Base-by-base conservation (phyloP, 2,113 vertebrate species). In the Macrotis lagotis region DNA sequence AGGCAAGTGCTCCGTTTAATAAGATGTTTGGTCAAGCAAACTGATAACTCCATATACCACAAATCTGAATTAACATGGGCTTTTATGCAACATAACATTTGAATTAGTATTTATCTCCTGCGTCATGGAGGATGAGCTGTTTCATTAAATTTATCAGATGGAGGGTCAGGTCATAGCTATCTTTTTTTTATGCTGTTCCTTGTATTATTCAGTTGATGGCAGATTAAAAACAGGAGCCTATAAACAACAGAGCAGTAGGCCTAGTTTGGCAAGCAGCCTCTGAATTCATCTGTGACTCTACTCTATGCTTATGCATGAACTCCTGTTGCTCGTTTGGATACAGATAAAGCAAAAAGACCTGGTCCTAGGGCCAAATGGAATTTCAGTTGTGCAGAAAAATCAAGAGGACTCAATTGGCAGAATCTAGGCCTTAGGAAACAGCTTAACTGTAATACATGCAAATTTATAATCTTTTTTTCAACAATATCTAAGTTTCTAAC, bases 401-500 rank as follows among this genome's bases (percentile, higher is more conserved):
- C 89, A 89, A 53, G 48, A 89, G 90, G 47, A 31, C 94, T 14
- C 48, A 74, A 92, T 94, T 66, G 91, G 24, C 55, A 94, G 94
- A 44, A 6, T 93, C 91, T 94, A 48, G 47, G 91, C 31, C 44
- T 37, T 74, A 94, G 12, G 66, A 95, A 96, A 95, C 48, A 19
- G 91, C 93, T 96, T 95, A 90, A 93, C 48, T 96, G 50, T 94
- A 50, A 59, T 91, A 91, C 16, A 91, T 93, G 94, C 90, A 74
- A 97, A 83, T 95, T 96, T 55, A 8, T 59, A 93, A 92, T 92
- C 37, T 95, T 83, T 66, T 94, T 95, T n/a, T n/a, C n/a, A 97
- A 90, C 92, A 94, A 94, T 52, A 94, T 50, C 66, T 94, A 93
- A 89, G 10, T 93, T 88, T 50, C 59, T 91, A 96, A 92, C 26